Evolutionary conservation across 2,888 invertebrate species (phyloP).

Genomic region (Tenthredo distinguenda): DNA sequence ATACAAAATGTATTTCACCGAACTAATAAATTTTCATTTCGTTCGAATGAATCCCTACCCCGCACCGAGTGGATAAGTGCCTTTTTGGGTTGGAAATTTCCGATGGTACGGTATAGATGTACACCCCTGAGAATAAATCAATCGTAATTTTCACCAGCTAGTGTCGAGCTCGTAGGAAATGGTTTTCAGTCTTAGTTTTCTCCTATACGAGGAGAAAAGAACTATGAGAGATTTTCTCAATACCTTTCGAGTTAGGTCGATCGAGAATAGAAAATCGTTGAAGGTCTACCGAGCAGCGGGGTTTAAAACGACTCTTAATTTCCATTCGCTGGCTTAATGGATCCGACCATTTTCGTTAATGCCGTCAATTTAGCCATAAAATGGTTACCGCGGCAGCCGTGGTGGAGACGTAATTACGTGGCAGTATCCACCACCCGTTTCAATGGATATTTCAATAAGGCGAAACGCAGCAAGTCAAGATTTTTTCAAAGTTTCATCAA

Average conservation of each 20-base stretch:
- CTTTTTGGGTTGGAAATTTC: background rate
- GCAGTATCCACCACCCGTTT: conserved; percentile 46
- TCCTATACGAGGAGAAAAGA: too few species aligned
- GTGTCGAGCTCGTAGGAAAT: background rate
- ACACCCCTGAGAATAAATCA: background rate
- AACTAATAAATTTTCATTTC: background rate
- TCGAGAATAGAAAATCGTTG: conserved; percentile 37
- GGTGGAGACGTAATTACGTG: conserved; percentile 39
- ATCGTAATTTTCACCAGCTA: background rate
- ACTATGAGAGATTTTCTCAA: background rate
- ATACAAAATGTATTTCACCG: background rate
- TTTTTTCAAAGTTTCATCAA: conserved; percentile 34
- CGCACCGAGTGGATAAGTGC: too few species aligned
- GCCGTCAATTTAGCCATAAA: conserved; percentile 50
- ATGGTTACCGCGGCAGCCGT: conserved; percentile 32
- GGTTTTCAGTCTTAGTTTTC: too few species aligned
- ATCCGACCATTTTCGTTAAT: conserved; percentile 50
- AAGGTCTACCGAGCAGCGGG: conserved; percentile 11
- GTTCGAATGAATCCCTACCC: background rate
- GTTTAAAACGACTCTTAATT: conserved; percentile 48
- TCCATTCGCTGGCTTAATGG: conserved; percentile 49
- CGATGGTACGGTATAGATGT: background rate
- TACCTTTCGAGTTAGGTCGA: background rate
- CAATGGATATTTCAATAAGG: conserved; percentile 50
- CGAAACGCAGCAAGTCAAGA: conserved; percentile 33